Percentiles rank a stretch among this genome's conserved stretches.
Evolutionary conservation across 2,888 invertebrate species (phyloP).

Genomic region (Pinctada fucata): DNA sequence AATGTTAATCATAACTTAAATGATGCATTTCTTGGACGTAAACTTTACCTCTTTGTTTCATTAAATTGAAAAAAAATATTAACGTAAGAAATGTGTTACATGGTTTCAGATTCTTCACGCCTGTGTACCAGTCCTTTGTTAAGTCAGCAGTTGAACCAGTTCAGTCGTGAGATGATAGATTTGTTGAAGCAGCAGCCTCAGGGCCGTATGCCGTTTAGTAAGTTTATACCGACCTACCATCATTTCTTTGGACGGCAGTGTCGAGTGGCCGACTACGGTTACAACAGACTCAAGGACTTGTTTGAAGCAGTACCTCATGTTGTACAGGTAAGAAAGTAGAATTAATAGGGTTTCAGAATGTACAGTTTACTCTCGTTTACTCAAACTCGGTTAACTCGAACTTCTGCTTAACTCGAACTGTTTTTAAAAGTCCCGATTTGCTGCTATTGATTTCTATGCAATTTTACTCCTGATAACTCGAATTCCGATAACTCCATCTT

Average conservation of each 20-base stretch:
- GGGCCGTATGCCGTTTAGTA: constrained; percentile 91
- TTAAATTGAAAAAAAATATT: neutral
- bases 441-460: no score
- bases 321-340: constrained; percentile 80
- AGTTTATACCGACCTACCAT: constrained; percentile 96
- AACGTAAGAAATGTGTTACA: neutral
- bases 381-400: no score
- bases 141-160: constrained; percentile 84
- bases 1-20: no score
- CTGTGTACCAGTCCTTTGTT: constrained; percentile 56
- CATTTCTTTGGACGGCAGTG: constrained; percentile 96
- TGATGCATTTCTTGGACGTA: no score
- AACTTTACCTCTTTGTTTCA: no score
- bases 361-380: no score
- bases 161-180: constrained; percentile 93
- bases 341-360: neutral
- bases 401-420: no score
- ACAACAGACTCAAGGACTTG: constrained; percentile 92
- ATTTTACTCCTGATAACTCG: no score
- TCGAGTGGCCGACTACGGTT: constrained; percentile 94
- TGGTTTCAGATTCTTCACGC: constrained; percentile 45
- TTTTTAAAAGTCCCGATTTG: no score
- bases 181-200: constrained; percentile 90
- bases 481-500: no score
- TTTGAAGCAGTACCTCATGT: constrained; percentile 89